Evolutionary conservation across 2,113 vertebrate species (phyloP), one percentile per base, ranked within the genome.

Genomic region (Phalacrocorax carbo): DNA sequence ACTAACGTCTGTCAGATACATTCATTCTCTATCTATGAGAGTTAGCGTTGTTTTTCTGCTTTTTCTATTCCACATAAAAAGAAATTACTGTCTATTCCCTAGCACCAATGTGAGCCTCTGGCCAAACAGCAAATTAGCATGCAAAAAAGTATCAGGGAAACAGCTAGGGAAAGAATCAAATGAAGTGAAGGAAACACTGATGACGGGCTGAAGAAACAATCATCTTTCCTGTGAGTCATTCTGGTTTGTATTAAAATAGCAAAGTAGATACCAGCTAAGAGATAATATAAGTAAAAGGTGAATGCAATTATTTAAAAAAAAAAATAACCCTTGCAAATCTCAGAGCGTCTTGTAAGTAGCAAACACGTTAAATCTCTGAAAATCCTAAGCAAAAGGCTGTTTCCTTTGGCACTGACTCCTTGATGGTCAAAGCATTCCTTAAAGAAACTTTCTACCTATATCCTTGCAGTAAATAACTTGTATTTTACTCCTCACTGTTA

Each of bases 381-480:
- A 97, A 91, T 49, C 42, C 64, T 55, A 64, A 83, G 34, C 88
- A 90, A 90, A 70, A 91, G 23, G 73, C 84, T 73, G 18, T 90
- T 95, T 95, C 95, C 88, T 97, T 97, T 97, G 96, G 96, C 96
- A 97, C 95, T 88, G 77, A 79, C 86, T 94, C 88, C 90, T 93
- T 65, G 83, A 48, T 13, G 73, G 40, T 78, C 91, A 94, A 96
- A 97, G 75, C 62, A 86, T 93, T 96, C 97, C 82, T 89, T 82
- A 94, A 82, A 95, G 51, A 97, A 90, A 75, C 55, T 60, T 66
- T 46, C 82, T 76, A 36, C 38, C 89, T 94, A 14, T 32, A 75
- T 36, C 21, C 89, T 82, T 85, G 36, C 32, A 95, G 85, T 64
- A 95, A 89, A 90, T 49, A 91, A 85, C 81, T 93, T 27, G 13